phyloP scores from a whole-genome alignment of 2,888 invertebrate species.

The Mycalesis mineus region DNA sequence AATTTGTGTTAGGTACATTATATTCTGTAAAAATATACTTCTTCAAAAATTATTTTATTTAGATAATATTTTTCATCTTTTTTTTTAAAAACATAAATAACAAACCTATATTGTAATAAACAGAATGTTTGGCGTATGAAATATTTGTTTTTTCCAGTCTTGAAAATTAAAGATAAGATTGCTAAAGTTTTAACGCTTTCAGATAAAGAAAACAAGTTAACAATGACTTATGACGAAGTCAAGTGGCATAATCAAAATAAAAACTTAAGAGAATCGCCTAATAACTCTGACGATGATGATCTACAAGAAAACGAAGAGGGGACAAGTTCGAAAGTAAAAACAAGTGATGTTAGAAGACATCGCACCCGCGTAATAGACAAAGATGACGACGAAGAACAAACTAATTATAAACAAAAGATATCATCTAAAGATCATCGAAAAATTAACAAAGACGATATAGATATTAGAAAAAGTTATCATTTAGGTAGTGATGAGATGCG shows the following conservation, averaged over 20 bases:
- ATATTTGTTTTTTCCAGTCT: no score
- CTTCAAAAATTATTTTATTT: no score
- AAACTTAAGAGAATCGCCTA: slow-evolving; percentile 9
- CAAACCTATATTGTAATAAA: no score
- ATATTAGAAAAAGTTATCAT: slow-evolving; percentile 22
- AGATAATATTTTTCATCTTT: no score
- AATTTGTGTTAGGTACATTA: no score
- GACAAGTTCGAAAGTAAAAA: slow-evolving; percentile 12
- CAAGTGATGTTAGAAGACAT: slow-evolving; percentile 16
- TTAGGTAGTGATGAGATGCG: slow-evolving; percentile 29
- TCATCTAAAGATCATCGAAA: slow-evolving; percentile 33
- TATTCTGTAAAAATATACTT: no score
- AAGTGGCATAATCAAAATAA: slow-evolving; percentile 17
- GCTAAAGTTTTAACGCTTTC: background rate
- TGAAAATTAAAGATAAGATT: no score
- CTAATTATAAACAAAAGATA: slow-evolving; percentile 8
- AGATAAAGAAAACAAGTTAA: slow-evolving; percentile 15
- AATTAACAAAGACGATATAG: slow-evolving; percentile 28
- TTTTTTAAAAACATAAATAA: no score
- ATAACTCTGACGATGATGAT: slow-evolving; percentile 13
- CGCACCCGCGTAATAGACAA: slow-evolving; percentile 28
- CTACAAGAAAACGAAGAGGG: slow-evolving; percentile 11
- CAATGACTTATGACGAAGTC: slow-evolving; percentile 15
- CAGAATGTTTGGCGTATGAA: no score
- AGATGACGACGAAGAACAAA: background rate